Percentiles rank a stretch among this genome's conserved stretches.
Evolutionary conservation across 2,113 vertebrate species (phyloP).

Genomic region (Sceloporus undulatus): DNA sequence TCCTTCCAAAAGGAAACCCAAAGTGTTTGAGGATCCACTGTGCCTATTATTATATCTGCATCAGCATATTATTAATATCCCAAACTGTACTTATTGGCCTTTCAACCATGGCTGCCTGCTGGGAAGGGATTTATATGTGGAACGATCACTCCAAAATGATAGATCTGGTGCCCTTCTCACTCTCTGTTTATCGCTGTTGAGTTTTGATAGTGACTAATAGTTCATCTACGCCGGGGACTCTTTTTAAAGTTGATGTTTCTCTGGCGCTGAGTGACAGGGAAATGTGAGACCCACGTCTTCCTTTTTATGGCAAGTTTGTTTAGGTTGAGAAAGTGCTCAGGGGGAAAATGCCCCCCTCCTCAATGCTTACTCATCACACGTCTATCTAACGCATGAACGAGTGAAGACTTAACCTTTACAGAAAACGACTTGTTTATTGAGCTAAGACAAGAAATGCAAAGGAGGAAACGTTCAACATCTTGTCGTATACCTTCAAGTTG

Average conservation of each 20-base stretch:
- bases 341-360: constrained; percentile 25
- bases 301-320: constrained; percentile 75
- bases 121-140: not conserved
- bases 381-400: constrained; percentile 55
- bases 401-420: not conserved
- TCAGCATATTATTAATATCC: no score
- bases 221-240: constrained; percentile 54
- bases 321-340: constrained; percentile 70
- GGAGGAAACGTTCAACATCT: not conserved
- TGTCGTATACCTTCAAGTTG: no score
- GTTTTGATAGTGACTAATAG: constrained; percentile 66
- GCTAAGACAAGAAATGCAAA: not conserved
- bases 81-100: not conserved
- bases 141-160: not conserved
- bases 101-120: not conserved
- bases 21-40: not conserved
- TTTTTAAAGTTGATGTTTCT: constrained; percentile 56
- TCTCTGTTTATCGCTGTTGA: constrained; percentile 47
- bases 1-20: not conserved
- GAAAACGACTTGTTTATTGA: not conserved
- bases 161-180: constrained; percentile 40
- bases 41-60: not conserved
- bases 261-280: constrained; percentile 73
- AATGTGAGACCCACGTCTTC: constrained; percentile 67
- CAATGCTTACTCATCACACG: constrained; percentile 70